phyloP scores from a whole-genome alignment of 2,113 vertebrate genomes.

The Perca flavescens region DNA sequence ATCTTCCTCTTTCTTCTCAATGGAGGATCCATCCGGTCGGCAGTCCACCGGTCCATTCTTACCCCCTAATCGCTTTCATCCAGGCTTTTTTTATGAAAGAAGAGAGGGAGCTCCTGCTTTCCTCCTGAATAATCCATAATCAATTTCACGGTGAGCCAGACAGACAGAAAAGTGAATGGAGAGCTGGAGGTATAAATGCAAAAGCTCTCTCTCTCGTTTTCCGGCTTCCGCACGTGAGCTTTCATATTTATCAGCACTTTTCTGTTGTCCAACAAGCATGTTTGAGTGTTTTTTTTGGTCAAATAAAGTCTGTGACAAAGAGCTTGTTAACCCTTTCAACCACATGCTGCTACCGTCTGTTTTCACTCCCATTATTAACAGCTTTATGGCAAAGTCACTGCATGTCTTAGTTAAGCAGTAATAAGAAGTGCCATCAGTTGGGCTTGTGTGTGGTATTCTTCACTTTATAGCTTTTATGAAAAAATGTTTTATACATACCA shows the following conservation, averaged over 20 bases:
- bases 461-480: neutral
- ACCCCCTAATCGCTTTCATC: constrained; percentile 71
- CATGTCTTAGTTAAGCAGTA: constrained; percentile 1
- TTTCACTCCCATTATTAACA: constrained; percentile 6
- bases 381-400: neutral
- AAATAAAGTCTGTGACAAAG: constrained; percentile 33
- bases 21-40: constrained; percentile 71
- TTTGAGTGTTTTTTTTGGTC: constrained; percentile 1
- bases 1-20: constrained; percentile 82
- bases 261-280: constrained; percentile 24
- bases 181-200: constrained; percentile 59
- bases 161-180: constrained; percentile 78
- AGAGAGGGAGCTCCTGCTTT: constrained; percentile 71
- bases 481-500: neutral
- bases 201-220: constrained; percentile 16
- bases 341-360: neutral
- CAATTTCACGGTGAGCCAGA: constrained; percentile 76
- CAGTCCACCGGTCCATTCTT: constrained; percentile 65
- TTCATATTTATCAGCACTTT: constrained; percentile 71
- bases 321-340: constrained; percentile 50
- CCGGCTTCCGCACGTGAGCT: constrained; percentile 28
- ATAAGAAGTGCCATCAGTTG: neutral
- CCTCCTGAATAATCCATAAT: constrained; percentile 84
- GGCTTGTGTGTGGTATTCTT: neutral
- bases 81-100: constrained; percentile 80